Evolutionary conservation across 2,113 vertebrate species (phyloP).

Genomic region (Columba janthina): DNA sequence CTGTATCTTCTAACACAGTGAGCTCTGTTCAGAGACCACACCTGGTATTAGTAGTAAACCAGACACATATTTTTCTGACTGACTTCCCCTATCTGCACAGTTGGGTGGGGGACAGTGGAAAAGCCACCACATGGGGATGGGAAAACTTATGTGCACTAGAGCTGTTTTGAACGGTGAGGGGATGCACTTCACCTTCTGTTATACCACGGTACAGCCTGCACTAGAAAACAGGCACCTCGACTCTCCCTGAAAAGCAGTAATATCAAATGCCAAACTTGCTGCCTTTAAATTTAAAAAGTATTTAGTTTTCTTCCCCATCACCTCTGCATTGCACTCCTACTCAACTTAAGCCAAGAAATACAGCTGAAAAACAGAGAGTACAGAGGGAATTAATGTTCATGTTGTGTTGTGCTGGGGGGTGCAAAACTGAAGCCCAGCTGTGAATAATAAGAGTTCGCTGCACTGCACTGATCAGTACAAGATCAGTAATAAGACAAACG

Average conservation of each 20-base stretch:
- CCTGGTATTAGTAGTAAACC: background rate
- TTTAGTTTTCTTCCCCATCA: background rate
- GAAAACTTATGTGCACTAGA: background rate
- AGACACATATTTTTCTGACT: background rate
- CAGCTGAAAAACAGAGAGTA: background rate
- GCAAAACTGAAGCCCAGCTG: background rate
- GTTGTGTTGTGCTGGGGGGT: background rate
- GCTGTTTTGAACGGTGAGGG: background rate
- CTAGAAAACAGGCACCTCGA: background rate
- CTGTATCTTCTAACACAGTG: background rate
- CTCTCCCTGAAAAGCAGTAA: background rate
- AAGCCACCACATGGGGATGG: accelerated
- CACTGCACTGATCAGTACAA: background rate
- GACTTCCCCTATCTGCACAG: background rate
- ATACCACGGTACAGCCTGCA: background rate
- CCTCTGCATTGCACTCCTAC: background rate
- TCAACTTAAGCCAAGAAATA: background rate
- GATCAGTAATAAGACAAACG: background rate
- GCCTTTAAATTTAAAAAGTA: background rate
- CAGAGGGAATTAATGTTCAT: background rate
- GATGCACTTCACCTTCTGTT: background rate
- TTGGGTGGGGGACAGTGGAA: background rate
- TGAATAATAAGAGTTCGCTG: too few relatives aligned
- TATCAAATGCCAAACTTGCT: background rate
- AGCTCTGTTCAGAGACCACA: background rate